A percentile compares a stretch with the other conserved stretches of the same genome.
These are phyloP conservation scores for Peromyscus eremicus DNA, from an alignment of 2,797 vertebrate species.

Conservation along the genomic window DNA sequence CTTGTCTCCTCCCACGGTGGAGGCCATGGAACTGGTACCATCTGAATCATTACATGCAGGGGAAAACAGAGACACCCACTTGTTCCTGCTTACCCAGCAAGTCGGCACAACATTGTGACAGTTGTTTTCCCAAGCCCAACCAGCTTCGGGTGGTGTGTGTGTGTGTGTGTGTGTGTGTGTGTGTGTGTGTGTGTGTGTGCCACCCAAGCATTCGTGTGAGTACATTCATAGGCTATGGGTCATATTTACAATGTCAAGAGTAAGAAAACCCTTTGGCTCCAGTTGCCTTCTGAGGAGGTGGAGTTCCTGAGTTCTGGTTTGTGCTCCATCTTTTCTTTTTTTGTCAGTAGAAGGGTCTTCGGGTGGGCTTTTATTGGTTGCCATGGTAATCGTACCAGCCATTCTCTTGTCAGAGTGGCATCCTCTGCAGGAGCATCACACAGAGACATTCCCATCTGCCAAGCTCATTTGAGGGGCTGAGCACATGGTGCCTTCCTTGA, in stretches of 20 bases:
- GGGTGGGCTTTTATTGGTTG: constrained; percentile 62
- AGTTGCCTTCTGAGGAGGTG: background rate
- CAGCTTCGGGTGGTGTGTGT: background rate
- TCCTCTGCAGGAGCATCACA: background rate
- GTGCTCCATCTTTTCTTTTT: constrained; percentile 26
- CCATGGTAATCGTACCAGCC: constrained; percentile 56
- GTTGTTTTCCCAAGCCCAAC: constrained; percentile 73
- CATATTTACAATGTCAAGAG: constrained; percentile 23
- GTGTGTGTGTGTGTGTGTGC: background rate
- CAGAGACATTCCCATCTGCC: background rate
- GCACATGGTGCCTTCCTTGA: background rate
- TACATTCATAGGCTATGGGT: background rate
- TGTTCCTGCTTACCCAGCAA: constrained; percentile 78
- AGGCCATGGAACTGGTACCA: constrained; percentile 69
- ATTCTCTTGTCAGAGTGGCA: constrained; percentile 24
- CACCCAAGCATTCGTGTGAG: background rate
- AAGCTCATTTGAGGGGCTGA: background rate
- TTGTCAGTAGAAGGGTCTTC: constrained; percentile 29
- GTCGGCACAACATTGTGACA: constrained; percentile 78
- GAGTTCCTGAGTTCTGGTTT: background rate
- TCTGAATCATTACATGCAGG: constrained; percentile 75
- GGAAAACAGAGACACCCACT: constrained; percentile 79
- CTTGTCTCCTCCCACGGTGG: constrained; percentile 64
- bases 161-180: background rate
- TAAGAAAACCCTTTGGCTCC: constrained; percentile 61